Evolutionary conservation across 1,140 invertebrate genomes (phyloP).

Genomic region (Idris sp.): DNA sequence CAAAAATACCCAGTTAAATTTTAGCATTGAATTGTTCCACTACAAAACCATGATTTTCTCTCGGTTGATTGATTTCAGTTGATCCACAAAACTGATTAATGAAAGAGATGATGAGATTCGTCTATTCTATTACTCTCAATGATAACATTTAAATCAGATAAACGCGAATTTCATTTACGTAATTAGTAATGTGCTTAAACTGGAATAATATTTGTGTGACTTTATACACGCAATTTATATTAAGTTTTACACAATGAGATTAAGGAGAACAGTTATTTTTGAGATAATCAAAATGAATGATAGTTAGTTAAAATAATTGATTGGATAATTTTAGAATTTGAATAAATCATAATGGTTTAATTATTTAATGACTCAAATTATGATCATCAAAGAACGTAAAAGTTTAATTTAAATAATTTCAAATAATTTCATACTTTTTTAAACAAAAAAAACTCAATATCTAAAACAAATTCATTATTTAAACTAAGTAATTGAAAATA

Average conservation of each 20-base stretch:
- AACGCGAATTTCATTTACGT: slow-evolving; percentile 20
- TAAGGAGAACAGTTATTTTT: too few relatives aligned
- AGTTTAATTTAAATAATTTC: too few relatives aligned
- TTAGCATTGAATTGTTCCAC: neutral
- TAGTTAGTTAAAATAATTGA: too few relatives aligned
- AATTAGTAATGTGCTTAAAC: slow-evolving; percentile 14
- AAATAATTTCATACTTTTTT: too few relatives aligned
- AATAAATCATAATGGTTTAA: too few relatives aligned
- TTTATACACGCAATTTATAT: neutral
- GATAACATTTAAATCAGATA: slow-evolving; percentile 11
- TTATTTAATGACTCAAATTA: too few relatives aligned
- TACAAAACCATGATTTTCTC: slow-evolving; percentile 18
- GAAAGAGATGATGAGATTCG: slow-evolving; percentile 16
- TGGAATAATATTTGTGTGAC: slow-evolving; percentile 12
- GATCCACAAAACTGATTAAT: slow-evolving; percentile 37
- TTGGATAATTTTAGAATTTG: too few relatives aligned
- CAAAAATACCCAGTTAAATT: slow-evolving; percentile 1
- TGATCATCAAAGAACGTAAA: too few relatives aligned
- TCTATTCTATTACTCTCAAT: slow-evolving; percentile 22
- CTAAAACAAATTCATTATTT: too few relatives aligned
- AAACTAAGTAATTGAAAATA: too few relatives aligned
- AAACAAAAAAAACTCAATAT: too few relatives aligned
- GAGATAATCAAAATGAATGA: too few relatives aligned
- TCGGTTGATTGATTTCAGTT: slow-evolving; percentile 22
- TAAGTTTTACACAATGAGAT: slow-evolving; percentile 11